phyloP scores from a whole-genome alignment of 2,113 vertebrate genomes.

The cattle (Bos taurus) region ARS-UCD2.0 NC_037342.1:13556501-13557000 shows the following conservation, averaged over 20 bases:
- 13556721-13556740: background rate
- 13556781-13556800: background rate
- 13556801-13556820: background rate
- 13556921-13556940: background rate
- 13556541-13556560: background rate
- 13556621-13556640: background rate
- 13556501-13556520: background rate
- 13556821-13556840: background rate
- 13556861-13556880: background rate
- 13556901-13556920: accelerated
- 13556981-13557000: background rate
- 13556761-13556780: background rate
- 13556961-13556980: background rate
- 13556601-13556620: background rate
- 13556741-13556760: background rate
- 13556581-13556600: background rate
- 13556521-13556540: background rate
- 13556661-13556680: background rate
- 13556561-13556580: background rate
- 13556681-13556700: background rate
- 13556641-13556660: background rate
- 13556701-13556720: background rate
- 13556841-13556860: background rate
- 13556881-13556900: background rate
- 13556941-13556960: background rate